Evolutionary conservation across 2,888 invertebrate species (phyloP), one percentile per base, ranked within the genome.

Genomic region (Aromia moschata): DNA sequence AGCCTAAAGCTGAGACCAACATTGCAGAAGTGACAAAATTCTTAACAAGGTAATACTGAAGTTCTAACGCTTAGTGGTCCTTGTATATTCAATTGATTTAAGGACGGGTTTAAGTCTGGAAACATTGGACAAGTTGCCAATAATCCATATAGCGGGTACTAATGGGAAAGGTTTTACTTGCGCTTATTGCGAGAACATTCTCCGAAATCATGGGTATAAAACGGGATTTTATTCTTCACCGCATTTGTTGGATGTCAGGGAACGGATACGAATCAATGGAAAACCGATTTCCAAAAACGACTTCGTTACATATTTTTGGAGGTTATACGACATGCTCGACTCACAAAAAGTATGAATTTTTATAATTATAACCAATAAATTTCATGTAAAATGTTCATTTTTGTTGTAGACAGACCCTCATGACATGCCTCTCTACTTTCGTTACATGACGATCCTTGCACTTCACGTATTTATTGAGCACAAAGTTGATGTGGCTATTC

Each of bases 91-190:
- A 12, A 20, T 30, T 52, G 9, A 18, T 14, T 43, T 41, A 16
- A 85, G 90, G 60, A 85, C 85, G 20, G 92, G 92, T 16, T 77
- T 93, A 1, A 79, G 83, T 1, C 62, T 88, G 14, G 82, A 87
- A 0, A 86, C 87, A 62, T 78, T 96, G 55, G 89, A 93, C 70
- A 82, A 84, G 52, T 78, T 97, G 11, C 90, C 93, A 53, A 87
- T 96, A 37, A 95, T 99, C 74, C 99, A 99, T 83, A 89, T 99
- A 3, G 89, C 95, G 59, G 99, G 99, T 7, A 98, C 98, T 1
- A 99, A 99, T 82, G 99, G 98, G 46, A 99, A 99, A 87, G 94
- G 93, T 17, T 95, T 97, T 11, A 96, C 97, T 0, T 96, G 97
- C 78, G 96, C 97, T 0, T 90, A 94, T 80, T 88, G 90, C 67